phyloP scores from a whole-genome alignment of 2,113 vertebrate genomes.

The Gnathonemus echidnorhynchus region DNA sequence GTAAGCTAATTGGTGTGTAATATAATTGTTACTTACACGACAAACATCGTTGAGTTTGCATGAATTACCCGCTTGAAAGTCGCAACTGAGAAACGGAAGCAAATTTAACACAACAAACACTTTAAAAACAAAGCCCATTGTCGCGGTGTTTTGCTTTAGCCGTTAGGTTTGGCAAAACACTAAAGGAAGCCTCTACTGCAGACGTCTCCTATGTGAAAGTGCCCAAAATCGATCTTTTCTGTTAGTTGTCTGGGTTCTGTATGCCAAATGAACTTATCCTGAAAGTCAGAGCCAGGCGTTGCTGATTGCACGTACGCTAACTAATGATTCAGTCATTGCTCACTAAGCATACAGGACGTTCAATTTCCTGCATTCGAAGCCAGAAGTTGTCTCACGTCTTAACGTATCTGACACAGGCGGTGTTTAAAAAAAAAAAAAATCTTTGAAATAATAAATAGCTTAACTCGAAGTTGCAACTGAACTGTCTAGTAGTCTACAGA shows the following conservation, averaged over 20 bases:
- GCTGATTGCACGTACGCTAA: neutral
- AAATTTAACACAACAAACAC: neutral
- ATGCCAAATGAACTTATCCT: neutral
- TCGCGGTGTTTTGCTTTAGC: neutral
- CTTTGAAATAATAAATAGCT: no score
- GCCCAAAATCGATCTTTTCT: neutral
- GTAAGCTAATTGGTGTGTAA: neutral
- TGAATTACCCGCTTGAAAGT: neutral
- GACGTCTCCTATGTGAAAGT: neutral
- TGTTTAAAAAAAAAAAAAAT: no score
- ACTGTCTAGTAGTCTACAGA: no score
- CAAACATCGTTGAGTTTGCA: neutral
- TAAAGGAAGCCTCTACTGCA: neutral
- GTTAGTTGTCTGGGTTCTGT: neutral
- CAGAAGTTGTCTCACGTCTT: neutral
- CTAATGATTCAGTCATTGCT: neutral
- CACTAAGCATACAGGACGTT: neutral
- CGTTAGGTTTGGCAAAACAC: neutral
- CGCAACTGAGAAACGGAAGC: neutral
- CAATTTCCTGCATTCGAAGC: neutral
- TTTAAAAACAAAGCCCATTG: neutral
- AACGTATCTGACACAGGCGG: neutral
- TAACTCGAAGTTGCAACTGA: no score
- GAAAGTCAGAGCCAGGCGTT: neutral
- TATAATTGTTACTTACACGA: neutral